Evolutionary conservation across 2,797 vertebrate species (phyloP), one percentile per base, ranked within the genome.

Genomic region (Semaprochilodus insignis): DNA sequence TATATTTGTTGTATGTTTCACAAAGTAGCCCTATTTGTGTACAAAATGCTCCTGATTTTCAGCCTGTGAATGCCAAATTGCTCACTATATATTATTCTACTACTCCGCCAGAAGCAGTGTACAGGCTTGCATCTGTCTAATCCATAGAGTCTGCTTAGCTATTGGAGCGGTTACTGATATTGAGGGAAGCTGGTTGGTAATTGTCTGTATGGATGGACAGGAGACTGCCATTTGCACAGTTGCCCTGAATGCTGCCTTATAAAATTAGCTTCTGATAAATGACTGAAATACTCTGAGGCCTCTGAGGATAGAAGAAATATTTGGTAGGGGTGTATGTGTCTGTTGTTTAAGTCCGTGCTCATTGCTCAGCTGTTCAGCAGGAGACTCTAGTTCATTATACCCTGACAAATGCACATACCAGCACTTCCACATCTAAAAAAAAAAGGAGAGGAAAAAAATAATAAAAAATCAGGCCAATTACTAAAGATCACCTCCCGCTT

Each of bases 311-410:
- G 31, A 6, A 36, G 25, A 70, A 62, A 48, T 62, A 55, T 71
- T 31, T 81, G 51, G 54, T 63, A 63, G 10, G 66, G 69, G 2
- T 21, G 25, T 67, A 77, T 57, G 63, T 72, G 74, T 78, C 40
- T 78, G 52, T 27, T 31, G 15, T 60, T 48, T 77, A 60, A 57
- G 23, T 72, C 17, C 25, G 27, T 51, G 81, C n/a, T 65, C 16
- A 51, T 52, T 77, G 51, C 74, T 86, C 87, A 85, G 87, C 87
- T 88, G 85, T 81, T 88, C 10, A 23, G 13, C 14, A 27, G 51
- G 31, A 27, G 17, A 48, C 77, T 57, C 27, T 65, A 52, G 31
- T 6, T 16, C 8, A 10, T 40, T 67, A 52, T 55, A 25, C 44
- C 52, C 54, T 51, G 55, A 70, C 69, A 82, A 31, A 70, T 63